These are phyloP conservation scores for Crax fasciolata DNA, from an alignment of 2,797 vertebrate species.

Conservation along the genomic window DNA sequence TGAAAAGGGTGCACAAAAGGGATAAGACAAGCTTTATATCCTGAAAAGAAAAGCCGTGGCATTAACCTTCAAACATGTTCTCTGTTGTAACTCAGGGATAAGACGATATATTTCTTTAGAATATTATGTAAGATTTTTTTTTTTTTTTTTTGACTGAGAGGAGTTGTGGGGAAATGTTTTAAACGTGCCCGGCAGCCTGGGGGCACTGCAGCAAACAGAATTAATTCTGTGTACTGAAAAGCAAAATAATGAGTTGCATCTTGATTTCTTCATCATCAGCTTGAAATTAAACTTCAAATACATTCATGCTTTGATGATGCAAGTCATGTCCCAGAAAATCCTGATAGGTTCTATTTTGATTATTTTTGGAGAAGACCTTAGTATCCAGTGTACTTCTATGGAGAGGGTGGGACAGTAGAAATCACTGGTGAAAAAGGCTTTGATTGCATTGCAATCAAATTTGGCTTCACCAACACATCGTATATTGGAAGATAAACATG, in stretches of 20 bases:
- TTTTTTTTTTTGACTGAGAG: background rate
- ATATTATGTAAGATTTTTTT: background rate
- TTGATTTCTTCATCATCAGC: background rate
- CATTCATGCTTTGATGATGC: background rate
- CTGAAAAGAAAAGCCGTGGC: background rate
- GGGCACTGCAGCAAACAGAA: background rate
- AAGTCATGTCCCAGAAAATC: background rate
- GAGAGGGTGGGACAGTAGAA: background rate
- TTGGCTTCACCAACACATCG: background rate
- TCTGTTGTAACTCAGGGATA: background rate
- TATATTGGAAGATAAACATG: background rate
- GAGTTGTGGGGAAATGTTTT: background rate
- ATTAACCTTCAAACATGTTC: background rate
- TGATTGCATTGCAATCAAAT: background rate
- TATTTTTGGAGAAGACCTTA: background rate
- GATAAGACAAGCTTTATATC: accelerated
- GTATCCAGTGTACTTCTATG: background rate
- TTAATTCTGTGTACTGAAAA: background rate
- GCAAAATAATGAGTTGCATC: background rate
- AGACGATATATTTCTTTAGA: background rate
- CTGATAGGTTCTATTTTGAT: background rate
- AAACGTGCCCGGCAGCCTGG: background rate
- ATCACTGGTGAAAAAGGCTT: background rate
- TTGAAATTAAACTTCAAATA: background rate
- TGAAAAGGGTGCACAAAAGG: background rate